Base-by-base conservation (phyloP, 2,797 vertebrate species). In the Smutsia gigantea region DNA sequence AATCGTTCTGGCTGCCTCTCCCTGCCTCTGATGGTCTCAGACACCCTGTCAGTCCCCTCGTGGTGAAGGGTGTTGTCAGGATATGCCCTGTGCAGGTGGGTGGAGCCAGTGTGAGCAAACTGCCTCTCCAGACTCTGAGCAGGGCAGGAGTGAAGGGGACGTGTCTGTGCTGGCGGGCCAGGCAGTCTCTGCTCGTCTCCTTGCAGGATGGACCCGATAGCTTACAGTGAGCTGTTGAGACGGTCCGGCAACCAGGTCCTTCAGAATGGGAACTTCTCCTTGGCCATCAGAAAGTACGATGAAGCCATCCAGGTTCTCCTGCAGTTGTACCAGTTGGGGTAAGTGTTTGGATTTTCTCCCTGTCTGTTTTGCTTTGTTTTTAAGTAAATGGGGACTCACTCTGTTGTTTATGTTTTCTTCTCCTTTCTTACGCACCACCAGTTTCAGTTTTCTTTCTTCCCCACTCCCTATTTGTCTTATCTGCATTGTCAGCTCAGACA, bases 281-380 rank as follows among this genome's bases (percentile, higher is more conserved):
- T 98, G 97, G 98, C 98, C 91, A 98, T 98, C 97, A 97, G 66
- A 75, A 98, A 98, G 66, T 99, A 98, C 0, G 98, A 98, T 31
- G 97, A 98, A 97, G 98, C 98, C 96, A 96, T 98, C 11, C 81
- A 79, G 13, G 59, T 82, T 0, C 96, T 98, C 2, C 7, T 42
- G 15, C 94, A 71, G 74, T 88, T 98, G n/a, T 75, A 77, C n/a
- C 97, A 97, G 0, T 95, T 97, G 95, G 84, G 94, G 94, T 97
- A 88, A 97, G 94, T 87, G 72, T 87, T 66, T 25, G 51, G 42
- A 39, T 72, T 85, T 53, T 42, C 49, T 42, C 21, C 23, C 15
- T 23, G 42, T 29, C 46, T 29, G 69, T 92, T 39, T 12, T 21
- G 31, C 19, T 19, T 31, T 17, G 23, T 46, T 19, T 5, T 2